phyloP scores from a whole-genome alignment of 2,797 vertebrate species.

The Enteromius anoplus region DNA sequence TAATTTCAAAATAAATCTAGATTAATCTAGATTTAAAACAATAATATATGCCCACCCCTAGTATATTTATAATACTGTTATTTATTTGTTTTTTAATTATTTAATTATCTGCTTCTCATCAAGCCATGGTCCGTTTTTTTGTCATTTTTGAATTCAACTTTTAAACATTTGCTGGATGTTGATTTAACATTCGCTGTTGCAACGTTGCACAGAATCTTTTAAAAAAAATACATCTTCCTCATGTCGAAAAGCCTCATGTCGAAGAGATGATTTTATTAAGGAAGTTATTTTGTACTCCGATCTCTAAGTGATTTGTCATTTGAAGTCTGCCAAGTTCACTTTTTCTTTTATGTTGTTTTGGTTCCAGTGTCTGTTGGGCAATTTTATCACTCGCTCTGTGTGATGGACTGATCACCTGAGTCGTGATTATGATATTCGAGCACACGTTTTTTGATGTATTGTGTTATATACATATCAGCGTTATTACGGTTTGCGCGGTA shows the following conservation, averaged over 20 bases:
- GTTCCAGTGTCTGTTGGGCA: slow-evolving; percentile 28
- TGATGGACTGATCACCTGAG: slow-evolving; percentile 44
- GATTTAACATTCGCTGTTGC: neutral
- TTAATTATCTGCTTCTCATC: neutral
- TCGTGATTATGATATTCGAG: slow-evolving; percentile 46
- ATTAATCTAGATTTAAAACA: too few species aligned
- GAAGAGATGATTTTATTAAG: neutral
- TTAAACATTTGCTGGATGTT: neutral
- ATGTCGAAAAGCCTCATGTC: neutral
- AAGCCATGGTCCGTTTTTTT: neutral
- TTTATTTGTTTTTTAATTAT: neutral
- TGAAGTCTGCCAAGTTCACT: slow-evolving; percentile 6
- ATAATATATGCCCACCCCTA: too few species aligned
- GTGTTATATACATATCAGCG: slow-evolving; percentile 37
- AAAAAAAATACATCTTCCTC: neutral
- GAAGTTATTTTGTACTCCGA: neutral
- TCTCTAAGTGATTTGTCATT: slow-evolving; percentile 30
- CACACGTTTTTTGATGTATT: slow-evolving; percentile 53
- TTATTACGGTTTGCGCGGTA: slow-evolving; percentile 13
- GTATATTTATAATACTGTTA: too few species aligned
- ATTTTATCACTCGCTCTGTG: slow-evolving; percentile 29
- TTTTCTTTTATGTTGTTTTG: slow-evolving; percentile 25
- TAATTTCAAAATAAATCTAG: too few species aligned
- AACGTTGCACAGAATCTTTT: neutral
- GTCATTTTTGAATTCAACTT: neutral